Base-by-base conservation (phyloP, 1,140 invertebrate genomes). In the Oppia nitens region DNA sequence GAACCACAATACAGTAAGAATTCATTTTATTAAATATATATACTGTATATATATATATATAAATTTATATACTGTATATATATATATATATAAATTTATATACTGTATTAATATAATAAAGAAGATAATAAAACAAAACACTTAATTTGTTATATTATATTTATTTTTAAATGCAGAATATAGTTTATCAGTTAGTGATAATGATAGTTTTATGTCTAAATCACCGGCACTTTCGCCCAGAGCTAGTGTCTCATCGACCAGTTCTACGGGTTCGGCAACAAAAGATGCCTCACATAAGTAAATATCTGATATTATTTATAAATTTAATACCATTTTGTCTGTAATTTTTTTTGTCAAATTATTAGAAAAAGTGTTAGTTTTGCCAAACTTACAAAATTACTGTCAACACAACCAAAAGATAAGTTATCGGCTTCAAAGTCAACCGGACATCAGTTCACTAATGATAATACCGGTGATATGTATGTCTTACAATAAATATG, bases 221-320 rank as follows among this genome's bases (percentile, higher is more conserved):
- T 60, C 58, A 6, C 52, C 52, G 1, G 53, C 47, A 6, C 54
- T 60, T 21, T 60, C 58, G n/a, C 59, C 59, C 1, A 20, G 59
- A 49, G 53, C 57, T 20, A 47, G 27, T 1, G 59, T 60, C 2
- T 60, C 59, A 20, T 55, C 53, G 6, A 60, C 40, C 17, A 60
- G 56, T 51, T 60, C 59, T 2, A 49, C 28, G 26, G 53, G 53
- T 47, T 60, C 59, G 3, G 17, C 53, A 14, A 14, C n/a, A 28
- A 26, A 40, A 20, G 2, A 21, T 40, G 21, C 53, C 11, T 28
- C 2, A 27, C 6, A 40, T 40, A 40, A 40, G 32, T 40, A 40
- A 40, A 17, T 40, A 17, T 40, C 6, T 9, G 17, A n/a, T n/a
- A n/a, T n/a, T n/a, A n/a, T n/a, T n/a, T n/a, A n/a, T n/a, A n/a